Evolutionary conservation across 2,113 vertebrate species (phyloP).

Genomic region (Zosterops japonicus): DNA sequence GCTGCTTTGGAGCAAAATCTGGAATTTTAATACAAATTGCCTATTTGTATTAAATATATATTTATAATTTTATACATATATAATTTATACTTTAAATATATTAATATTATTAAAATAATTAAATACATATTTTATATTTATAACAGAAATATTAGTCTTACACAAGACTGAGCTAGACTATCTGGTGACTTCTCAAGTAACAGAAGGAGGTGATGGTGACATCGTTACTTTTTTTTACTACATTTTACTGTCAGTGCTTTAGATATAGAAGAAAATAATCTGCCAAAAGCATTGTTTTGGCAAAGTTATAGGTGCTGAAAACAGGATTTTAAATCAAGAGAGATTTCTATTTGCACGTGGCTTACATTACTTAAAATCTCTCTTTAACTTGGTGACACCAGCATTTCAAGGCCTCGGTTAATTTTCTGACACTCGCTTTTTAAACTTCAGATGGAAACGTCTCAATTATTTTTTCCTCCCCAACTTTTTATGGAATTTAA

Average conservation of each 20-base stretch:
- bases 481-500: neutral
- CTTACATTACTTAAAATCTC: neutral
- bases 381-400: neutral
- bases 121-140: too few relatives aligned
- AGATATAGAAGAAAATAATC: neutral
- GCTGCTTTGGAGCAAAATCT: neutral
- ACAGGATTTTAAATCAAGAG: neutral
- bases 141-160: too few relatives aligned
- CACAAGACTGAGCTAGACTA: neutral
- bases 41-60: too few relatives aligned
- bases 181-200: neutral
- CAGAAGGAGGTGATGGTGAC: neutral
- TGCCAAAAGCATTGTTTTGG: neutral
- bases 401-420: rapidly evolving
- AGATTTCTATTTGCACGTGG: rapidly evolving
- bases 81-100: too few relatives aligned
- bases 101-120: too few relatives aligned
- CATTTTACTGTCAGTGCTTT: neutral
- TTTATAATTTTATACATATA: too few relatives aligned
- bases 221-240: neutral
- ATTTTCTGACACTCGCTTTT: neutral
- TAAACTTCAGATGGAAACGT: neutral
- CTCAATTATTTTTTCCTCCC: neutral
- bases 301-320: neutral
- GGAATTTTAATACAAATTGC: neutral